Evolutionary conservation across 2,113 vertebrate species (phyloP).

Genomic region (Plectropomus leopardus): DNA sequence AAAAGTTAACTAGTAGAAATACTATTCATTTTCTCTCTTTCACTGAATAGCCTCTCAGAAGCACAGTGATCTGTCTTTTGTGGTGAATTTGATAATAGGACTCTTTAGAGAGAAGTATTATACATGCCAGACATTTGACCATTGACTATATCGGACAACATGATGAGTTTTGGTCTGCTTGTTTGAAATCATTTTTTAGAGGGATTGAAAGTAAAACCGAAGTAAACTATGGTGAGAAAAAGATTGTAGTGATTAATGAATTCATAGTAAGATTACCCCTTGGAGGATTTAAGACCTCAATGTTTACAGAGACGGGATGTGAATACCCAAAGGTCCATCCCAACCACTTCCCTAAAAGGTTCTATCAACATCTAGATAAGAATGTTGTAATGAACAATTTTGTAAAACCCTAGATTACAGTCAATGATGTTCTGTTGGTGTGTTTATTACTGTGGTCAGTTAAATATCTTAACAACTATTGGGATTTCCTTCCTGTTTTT

Average conservation of each 20-base stretch:
- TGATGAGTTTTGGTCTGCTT: background rate
- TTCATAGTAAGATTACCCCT: background rate
- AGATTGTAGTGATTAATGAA: background rate
- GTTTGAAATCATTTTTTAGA: background rate
- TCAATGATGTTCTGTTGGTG: background rate
- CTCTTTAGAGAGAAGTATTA: background rate
- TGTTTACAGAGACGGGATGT: background rate
- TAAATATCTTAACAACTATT: no score
- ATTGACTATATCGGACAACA: background rate
- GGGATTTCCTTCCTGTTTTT: no score
- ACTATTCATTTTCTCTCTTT: background rate
- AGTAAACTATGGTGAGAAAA: background rate
- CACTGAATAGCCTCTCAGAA: background rate
- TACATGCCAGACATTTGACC: background rate
- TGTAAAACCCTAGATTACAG: background rate
- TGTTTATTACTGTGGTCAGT: no score
- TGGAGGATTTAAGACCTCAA: background rate
- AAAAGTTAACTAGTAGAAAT: conserved; percentile 12
- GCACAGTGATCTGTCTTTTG: background rate
- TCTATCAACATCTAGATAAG: background rate
- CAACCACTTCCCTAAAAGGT: background rate
- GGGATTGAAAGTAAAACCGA: background rate
- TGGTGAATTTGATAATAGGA: conserved; percentile 2
- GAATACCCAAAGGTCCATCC: background rate
- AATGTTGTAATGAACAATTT: background rate